A percentile compares a stretch with the other conserved stretches of the same genome.
Evolutionary conservation across 2,797 vertebrate species (phyloP).

Genomic region (Hirundo rustica): DNA sequence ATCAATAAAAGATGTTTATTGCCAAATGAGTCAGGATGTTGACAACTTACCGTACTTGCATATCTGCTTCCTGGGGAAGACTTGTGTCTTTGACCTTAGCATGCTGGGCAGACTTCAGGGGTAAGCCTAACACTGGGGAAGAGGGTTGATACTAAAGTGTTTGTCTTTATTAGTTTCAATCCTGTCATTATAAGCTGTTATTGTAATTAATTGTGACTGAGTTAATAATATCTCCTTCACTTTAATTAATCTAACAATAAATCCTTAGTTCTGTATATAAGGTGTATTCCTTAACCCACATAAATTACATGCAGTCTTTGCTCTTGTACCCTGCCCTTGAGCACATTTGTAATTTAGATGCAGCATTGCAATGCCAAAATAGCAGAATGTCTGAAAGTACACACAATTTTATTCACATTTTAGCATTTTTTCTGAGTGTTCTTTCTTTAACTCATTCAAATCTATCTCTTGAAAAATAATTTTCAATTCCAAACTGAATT

Average conservation of each 20-base stretch:
- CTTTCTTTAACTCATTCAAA: slow-evolving; percentile 3
- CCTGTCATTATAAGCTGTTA: not conserved
- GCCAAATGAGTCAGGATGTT: not conserved
- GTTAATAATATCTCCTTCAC: not conserved
- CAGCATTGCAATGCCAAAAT: not conserved
- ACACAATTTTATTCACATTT: not conserved
- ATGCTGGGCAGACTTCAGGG: not conserved
- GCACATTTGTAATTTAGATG: not conserved
- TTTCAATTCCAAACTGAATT: not conserved
- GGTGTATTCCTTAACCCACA: not conserved
- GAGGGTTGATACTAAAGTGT: not conserved
- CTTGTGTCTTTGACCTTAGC: not conserved
- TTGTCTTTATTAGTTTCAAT: not conserved
- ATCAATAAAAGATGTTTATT: not conserved
- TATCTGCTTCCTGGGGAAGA: not conserved
- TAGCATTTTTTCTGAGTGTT: not conserved
- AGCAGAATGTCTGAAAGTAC: not conserved
- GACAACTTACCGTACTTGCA: not conserved
- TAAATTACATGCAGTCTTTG: not conserved
- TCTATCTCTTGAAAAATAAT: not conserved
- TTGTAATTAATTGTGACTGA: not conserved
- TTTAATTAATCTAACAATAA: slow-evolving; percentile 16
- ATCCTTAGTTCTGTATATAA: not conserved
- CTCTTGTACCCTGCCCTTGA: not conserved
- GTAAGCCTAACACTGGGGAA: not conserved